Evolutionary conservation across 2,888 invertebrate species (phyloP), one percentile per base, ranked within the genome.

Genomic region (Diploptera punctata): DNA sequence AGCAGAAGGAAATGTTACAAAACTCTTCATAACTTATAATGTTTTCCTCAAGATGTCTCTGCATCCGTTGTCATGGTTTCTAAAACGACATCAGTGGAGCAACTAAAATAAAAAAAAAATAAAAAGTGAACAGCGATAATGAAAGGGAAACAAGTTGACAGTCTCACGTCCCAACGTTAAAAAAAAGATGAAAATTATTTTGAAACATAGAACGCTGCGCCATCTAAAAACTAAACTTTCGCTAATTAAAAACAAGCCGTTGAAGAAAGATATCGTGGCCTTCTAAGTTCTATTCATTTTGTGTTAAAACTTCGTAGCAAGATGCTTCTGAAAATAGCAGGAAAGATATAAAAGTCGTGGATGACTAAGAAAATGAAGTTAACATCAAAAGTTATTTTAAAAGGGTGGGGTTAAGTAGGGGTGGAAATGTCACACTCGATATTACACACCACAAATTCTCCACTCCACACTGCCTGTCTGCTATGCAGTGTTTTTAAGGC

Each of bases 111-210:
- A 26, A n/a, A 47, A 26, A 44, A 65, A 26, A 65, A n/a, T 47
- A 38, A 70, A 62, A 26, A 60, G 61, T 3, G 21, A 44, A 43
- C 70, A 16, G 29, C 49, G 47, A 33, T 70, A 70, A 70, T 70
- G 70, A 70, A 70, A 70, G 54, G 70, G 57, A 62, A 70, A 70
- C 70, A 62, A 54, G 70, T 62, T 70, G 70, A 70, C 70, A 70
- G 70, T 13, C 61, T 61, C 47, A 26, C 7, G 65, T 57, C 57
- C n/a, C 57, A 29, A 31, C 29, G 16, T 29, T 57, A 52, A 52
- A 29, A 19, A 52, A 57, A 57, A 57, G 57, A 57, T 57, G 18
- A 57, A 57, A 57, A 57, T 29, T 29, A 57, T 24, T 57, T 57
- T 29, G 26, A 29, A 57, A 24, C n/a, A 29, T 24, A 18, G n/a